Conservation (phyloP, 2,797 vertebrate species). For the Catamblyrhynchus diadema region DNA sequence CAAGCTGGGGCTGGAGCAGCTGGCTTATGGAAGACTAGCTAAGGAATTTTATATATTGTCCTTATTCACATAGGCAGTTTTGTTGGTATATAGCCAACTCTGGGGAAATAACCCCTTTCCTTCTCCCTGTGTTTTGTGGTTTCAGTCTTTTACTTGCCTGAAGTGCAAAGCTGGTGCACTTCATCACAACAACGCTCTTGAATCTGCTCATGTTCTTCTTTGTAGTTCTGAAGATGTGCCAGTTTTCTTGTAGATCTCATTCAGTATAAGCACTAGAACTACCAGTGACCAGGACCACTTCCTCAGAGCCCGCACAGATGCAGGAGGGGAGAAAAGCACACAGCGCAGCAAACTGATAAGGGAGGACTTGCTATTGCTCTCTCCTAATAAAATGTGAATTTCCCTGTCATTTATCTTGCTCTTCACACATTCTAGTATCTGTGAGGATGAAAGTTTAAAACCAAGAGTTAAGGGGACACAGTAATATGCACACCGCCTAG, state of each 20-base stretch:
- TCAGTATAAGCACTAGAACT: not conserved
- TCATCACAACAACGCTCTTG: not conserved
- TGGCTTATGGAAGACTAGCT: not conserved
- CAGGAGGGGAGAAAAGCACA: not conserved
- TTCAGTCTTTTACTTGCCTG: not conserved
- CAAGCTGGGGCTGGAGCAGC: not conserved
- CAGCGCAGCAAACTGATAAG: not conserved
- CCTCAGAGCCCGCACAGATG: not conserved
- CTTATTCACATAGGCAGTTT: not conserved
- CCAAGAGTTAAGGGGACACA: not conserved
- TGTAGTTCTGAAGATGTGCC: fast-evolving
- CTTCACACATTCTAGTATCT: not conserved
- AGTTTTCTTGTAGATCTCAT: not conserved
- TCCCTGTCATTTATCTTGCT: not conserved
- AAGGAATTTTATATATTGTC: not conserved
- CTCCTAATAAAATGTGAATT: not conserved
- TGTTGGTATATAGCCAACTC: not conserved
- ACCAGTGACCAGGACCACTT: not conserved
- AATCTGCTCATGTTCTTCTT: not conserved
- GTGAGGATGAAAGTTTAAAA: not conserved
- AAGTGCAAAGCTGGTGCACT: not conserved
- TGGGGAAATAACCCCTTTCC: not conserved
- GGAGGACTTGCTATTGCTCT: not conserved
- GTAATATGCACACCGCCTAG: not conserved
- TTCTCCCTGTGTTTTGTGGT: not conserved